phyloP scores from a whole-genome alignment of 1,140 invertebrate species.

The Eriosoma lanigerum region DNA sequence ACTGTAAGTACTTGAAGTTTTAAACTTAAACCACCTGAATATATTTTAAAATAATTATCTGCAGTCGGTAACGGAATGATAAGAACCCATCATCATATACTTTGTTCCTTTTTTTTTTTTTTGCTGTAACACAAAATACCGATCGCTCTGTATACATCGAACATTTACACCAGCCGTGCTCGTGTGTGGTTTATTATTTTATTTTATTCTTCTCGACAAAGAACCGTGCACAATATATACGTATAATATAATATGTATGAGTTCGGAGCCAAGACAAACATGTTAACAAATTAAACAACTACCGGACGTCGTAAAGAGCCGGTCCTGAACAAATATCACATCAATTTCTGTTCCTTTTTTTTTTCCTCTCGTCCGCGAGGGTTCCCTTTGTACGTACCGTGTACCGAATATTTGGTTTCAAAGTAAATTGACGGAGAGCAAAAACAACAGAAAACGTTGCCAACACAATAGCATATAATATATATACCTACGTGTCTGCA shows the following conservation, averaged over 20 bases:
- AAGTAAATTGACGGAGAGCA: conserved; percentile 46
- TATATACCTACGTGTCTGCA: too few relatives aligned
- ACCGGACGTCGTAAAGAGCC: conserved; percentile 48
- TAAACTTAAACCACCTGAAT: too few relatives aligned
- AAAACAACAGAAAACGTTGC: conserved; percentile 50
- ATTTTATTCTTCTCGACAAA: conserved; percentile 13
- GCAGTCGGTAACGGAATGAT: too few relatives aligned
- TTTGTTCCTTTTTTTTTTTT: too few relatives aligned
- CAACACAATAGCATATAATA: conserved; percentile 17
- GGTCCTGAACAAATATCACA: conserved; percentile 48
- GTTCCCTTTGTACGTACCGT: conserved; percentile 4
- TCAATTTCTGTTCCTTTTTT: conserved; percentile 22
- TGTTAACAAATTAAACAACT: conserved; percentile 52
- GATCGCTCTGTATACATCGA: too few relatives aligned
- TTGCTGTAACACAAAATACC: too few relatives aligned
- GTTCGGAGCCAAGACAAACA: conserved; percentile 43
- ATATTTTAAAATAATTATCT: too few relatives aligned
- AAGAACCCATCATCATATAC: too few relatives aligned
- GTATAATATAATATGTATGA: not conserved
- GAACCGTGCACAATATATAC: not conserved
- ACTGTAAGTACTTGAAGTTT: too few relatives aligned
- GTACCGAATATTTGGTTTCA: conserved; percentile 48
- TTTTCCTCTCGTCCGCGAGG: not conserved
- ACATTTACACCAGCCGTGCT: not conserved
- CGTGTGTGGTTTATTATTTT: conserved; percentile 33